Evolutionary conservation across 2,888 invertebrate genomes (phyloP).

Genomic region (Limnephilus lunatus): DNA sequence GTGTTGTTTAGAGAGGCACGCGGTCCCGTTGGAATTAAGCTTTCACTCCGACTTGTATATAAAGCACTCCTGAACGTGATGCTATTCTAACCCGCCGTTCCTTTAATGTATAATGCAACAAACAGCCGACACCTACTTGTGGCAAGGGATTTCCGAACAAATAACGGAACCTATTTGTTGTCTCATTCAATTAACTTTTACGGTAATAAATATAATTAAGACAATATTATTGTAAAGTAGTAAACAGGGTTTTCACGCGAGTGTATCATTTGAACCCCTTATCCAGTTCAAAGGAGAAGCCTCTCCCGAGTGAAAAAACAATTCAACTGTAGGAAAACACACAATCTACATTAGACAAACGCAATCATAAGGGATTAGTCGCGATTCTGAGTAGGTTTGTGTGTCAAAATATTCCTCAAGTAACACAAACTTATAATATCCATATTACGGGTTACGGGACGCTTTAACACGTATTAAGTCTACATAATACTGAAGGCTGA

Average conservation of each 20-base stretch:
- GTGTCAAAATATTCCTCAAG: slow-evolving; percentile 57
- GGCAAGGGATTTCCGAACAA: background rate
- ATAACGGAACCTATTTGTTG: background rate
- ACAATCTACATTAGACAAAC: slow-evolving; percentile 65
- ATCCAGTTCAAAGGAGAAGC: slow-evolving; percentile 11
- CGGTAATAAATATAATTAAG: background rate
- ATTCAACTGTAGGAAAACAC: slow-evolving; percentile 65
- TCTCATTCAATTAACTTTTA: background rate
- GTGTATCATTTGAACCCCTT: slow-evolving; percentile 39
- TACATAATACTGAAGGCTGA: slow-evolving; percentile 12
- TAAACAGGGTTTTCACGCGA: background rate
- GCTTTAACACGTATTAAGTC: slow-evolving; percentile 23
- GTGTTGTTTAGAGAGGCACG: slow-evolving; percentile 62
- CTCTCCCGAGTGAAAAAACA: slow-evolving; percentile 60
- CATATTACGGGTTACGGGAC: slow-evolving; percentile 9
- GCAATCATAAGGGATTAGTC: slow-evolving; percentile 63
- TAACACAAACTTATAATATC: slow-evolving; percentile 22
- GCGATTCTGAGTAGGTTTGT: slow-evolving; percentile 59
- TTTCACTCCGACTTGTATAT: slow-evolving; percentile 60
- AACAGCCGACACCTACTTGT: background rate
- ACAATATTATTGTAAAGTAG: slow-evolving; percentile 14
- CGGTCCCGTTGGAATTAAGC: slow-evolving; percentile 61
- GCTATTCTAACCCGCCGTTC: slow-evolving; percentile 57
- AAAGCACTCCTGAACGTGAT: slow-evolving; percentile 63
- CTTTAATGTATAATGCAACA: background rate